These are phyloP conservation scores for Pelodytes ibericus DNA, from an alignment of 2,797 vertebrate species.

Conservation along the genomic window DNA sequence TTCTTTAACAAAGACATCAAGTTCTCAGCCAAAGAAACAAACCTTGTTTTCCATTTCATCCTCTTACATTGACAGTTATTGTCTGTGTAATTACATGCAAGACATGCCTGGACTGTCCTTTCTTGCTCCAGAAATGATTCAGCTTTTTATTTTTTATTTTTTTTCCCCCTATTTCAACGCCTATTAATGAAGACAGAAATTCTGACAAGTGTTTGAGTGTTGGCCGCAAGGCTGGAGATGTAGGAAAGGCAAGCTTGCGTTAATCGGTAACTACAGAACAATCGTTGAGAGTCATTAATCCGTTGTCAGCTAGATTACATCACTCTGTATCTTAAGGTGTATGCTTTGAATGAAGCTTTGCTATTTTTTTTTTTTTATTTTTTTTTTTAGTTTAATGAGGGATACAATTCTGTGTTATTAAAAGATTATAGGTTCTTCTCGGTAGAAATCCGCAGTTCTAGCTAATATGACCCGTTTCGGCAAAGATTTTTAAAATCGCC, in stretches of 20 bases:
- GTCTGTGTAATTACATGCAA: constrained; percentile 10
- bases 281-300: neutral
- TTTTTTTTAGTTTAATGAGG: neutral
- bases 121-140: constrained; percentile 14
- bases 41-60: neutral
- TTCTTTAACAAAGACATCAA: neutral
- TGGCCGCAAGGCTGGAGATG: constrained; percentile 10
- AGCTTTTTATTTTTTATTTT: constrained; percentile 14
- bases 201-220: constrained; percentile 20
- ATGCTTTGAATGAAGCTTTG: neutral
- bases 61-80: constrained; percentile 2
- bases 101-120: constrained; percentile 29
- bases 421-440: too few relatives aligned
- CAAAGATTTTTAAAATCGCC: too few relatives aligned
- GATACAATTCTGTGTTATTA: too few relatives aligned
- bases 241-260: neutral
- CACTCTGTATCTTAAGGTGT: neutral
- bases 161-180: constrained; percentile 32
- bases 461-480: too few relatives aligned
- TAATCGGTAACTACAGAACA: neutral
- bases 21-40: neutral
- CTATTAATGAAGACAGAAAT: constrained; percentile 32
- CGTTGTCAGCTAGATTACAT: neutral
- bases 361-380: too few relatives aligned
- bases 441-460: too few relatives aligned